phyloP scores from a whole-genome alignment of 2,888 invertebrate species.

The Hypomecis atomaria region DNA sequence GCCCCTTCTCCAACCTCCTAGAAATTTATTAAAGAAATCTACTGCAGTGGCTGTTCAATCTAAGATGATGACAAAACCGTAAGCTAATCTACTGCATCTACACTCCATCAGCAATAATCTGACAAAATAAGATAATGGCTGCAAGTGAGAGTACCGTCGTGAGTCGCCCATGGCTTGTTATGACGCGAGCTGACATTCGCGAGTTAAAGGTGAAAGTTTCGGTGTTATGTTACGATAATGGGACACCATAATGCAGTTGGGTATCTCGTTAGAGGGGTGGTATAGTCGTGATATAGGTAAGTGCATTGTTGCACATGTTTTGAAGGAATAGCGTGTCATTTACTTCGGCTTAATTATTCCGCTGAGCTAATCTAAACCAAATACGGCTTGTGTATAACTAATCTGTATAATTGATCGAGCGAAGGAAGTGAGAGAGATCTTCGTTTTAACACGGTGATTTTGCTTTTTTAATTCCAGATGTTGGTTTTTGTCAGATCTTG shows the following conservation, averaged over 20 bases:
- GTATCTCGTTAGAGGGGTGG: slow-evolving; percentile 21
- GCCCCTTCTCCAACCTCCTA: no score
- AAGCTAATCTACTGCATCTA: slow-evolving; percentile 18
- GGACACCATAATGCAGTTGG: slow-evolving; percentile 29
- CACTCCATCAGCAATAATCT: slow-evolving; percentile 59
- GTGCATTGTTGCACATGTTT: neutral
- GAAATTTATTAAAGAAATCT: no score
- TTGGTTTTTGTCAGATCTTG: no score
- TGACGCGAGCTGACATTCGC: slow-evolving; percentile 63
- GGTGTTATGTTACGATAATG: slow-evolving; percentile 40
- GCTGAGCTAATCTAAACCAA: no score
- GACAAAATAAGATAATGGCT: slow-evolving; percentile 66
- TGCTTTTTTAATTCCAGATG: no score
- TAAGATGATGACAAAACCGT: neutral
- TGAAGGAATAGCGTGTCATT: neutral
- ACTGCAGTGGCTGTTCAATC: no score
- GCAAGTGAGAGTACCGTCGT: slow-evolving; percentile 66
- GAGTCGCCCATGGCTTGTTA: slow-evolving; percentile 62
- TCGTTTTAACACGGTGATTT: no score
- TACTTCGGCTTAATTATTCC: neutral
- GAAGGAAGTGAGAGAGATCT: no score
- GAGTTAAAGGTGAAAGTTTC: slow-evolving; percentile 59
- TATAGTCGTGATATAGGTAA: slow-evolving; percentile 3
- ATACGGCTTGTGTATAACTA: no score
- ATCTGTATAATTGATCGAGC: no score